Evolutionary conservation across 2,888 invertebrate species (phyloP).

Genomic region (Parapristionchus giblindavisi): DNA sequence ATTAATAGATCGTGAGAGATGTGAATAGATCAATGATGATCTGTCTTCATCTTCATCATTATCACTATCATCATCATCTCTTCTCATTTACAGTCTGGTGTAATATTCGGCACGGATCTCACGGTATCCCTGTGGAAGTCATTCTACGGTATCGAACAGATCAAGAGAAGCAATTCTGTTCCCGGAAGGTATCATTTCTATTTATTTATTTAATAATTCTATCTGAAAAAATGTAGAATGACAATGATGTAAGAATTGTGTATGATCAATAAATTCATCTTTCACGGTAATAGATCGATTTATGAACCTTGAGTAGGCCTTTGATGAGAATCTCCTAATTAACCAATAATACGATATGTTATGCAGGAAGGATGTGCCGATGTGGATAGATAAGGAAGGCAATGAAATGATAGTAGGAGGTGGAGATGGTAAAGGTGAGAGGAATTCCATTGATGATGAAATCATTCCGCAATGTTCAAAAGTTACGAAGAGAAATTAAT

Average conservation of each 20-base stretch:
- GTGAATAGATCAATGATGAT: neutral
- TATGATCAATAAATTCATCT: no score
- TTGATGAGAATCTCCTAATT: no score
- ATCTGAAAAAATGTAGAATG: no score
- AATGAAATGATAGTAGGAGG: neutral
- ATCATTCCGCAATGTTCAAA: no score
- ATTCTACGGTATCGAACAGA: constrained; percentile 57
- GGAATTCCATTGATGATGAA: no score
- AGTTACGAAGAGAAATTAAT: no score
- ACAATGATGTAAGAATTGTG: no score
- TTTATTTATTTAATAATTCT: no score
- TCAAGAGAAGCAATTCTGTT: constrained; percentile 62
- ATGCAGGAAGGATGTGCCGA: constrained; percentile 2
- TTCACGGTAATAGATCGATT: no score
- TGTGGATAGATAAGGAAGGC: constrained; percentile 18
- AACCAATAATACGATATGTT: no score
- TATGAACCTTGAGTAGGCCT: no score
- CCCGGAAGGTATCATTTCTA: constrained; percentile 43
- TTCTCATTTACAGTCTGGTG: constrained; percentile 34
- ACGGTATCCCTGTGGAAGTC: constrained; percentile 63
- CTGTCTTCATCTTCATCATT: neutral
- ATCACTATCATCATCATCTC: neutral
- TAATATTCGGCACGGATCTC: constrained; percentile 69
- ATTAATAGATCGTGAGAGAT: neutral
- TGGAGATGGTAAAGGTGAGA: no score